Evolutionary conservation across 1,140 invertebrate species (phyloP).

Genomic region (Apis laboriosa): DNA sequence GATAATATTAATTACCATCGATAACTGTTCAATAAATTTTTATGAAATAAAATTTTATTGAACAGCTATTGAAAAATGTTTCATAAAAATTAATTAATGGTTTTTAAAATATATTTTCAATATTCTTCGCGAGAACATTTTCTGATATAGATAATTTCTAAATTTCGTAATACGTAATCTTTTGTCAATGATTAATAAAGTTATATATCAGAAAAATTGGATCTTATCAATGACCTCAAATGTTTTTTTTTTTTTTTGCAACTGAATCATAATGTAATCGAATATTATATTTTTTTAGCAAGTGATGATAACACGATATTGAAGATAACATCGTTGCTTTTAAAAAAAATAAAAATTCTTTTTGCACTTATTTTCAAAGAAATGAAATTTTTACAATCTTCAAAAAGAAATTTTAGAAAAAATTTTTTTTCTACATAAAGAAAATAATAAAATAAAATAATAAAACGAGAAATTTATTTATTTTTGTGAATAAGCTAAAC

Average conservation of each 20-base stretch:
- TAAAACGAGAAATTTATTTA: neutral
- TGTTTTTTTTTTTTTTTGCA: no score
- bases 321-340: neutral
- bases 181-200: neutral
- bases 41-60: no score
- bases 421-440: no score
- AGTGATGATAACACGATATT: neutral
- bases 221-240: neutral
- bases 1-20: neutral
- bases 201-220: neutral
- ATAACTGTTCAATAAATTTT: no score
- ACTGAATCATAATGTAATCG: neutral
- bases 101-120: no score
- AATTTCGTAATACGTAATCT: neutral
- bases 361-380: neutral
- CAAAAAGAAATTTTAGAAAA: no score
- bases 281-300: neutral
- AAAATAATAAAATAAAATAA: neutral
- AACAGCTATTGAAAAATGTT: no score
- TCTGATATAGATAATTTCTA: neutral
- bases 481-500: no score
- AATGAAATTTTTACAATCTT: neutral
- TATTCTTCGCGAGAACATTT: neutral
- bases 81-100: no score
- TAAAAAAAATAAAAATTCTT: neutral